Base-by-base conservation (phyloP, 2,113 vertebrate genomes). In the Mohoua ochrocephala region DNA sequence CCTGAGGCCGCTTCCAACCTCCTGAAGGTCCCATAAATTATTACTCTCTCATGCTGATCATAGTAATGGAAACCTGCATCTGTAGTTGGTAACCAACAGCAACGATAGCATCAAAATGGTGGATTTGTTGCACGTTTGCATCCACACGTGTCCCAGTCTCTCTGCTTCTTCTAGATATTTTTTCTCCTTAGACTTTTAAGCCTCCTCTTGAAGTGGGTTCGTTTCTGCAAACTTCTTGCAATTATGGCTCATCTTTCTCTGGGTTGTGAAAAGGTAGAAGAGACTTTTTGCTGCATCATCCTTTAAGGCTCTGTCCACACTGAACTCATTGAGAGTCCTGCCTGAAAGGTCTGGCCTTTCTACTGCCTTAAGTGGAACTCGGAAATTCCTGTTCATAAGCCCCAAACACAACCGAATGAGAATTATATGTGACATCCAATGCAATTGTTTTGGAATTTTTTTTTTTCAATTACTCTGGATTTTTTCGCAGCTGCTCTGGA, bases 71-170 rank as follows among this genome's bases (percentile, higher is more conserved):
- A 81, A 69, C 16, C 6, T 37, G 6, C 10, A 53, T 17, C 28
- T 81, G 9, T 21, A 68, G 10, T 6, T 69, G 11, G 44, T 37
- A 52, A 76, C 10, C 31, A 90, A 15, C 31, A 84, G 4, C 13
- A 75, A 19, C 1, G 2, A 8, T 13, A 45, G 4, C 20, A 60
- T 60, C 12, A 56, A 54, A 77, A 44, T 28, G 0, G 17, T 82
- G 22, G 9, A 75, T 94, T 78, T 85, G 35, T 19, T 52, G 23
- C 8, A 27, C 10, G 27, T 59, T 75, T 92, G 20, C 13, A 33
- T 26, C 23, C 1, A 4, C 7, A 24, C 0, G 0, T 45, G 4
- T n/a, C 8, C 23, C 13, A 52, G 3, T 27, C 18, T 59, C 28
- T 76, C 35, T 81, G 8, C 6, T 74, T 20, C 73, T 87, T 67